Conservation (phyloP, 2,113 vertebrate species). For the Lethenteron reissneri region DNA sequence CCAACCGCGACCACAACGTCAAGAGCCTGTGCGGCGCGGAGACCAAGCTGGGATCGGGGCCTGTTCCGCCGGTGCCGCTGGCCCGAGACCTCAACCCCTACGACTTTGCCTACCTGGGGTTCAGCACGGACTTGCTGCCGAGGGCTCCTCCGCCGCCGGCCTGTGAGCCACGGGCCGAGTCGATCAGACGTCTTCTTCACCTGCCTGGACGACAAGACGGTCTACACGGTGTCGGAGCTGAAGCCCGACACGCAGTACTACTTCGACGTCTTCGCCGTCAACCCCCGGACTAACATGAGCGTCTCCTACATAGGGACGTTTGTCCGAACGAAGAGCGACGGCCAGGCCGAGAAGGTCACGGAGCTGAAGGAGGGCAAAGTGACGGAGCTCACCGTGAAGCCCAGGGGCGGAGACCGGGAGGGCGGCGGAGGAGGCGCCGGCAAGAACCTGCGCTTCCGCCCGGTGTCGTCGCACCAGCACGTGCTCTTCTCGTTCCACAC, state of each 20-base stretch:
- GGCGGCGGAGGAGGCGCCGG: constrained; percentile 10
- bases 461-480: constrained; percentile 73
- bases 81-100: constrained; percentile 87
- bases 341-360: constrained; percentile 46
- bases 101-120: constrained; percentile 84
- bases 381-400: constrained; percentile 62
- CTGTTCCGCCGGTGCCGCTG: constrained; percentile 67
- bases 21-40: constrained; percentile 88
- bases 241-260: constrained; percentile 85
- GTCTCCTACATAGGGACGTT: constrained; percentile 81
- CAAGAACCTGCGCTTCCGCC: constrained; percentile 70
- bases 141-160: constrained; percentile 36
- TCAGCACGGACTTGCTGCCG: constrained; percentile 22
- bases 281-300: constrained; percentile 56
- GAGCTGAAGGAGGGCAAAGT: constrained; percentile 82
- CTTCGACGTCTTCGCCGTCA: constrained; percentile 79
- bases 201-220: constrained; percentile 79
- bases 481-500: constrained; percentile 62
- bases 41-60: constrained; percentile 43
- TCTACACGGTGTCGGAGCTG: constrained; percentile 70
- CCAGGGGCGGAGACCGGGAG: constrained; percentile 27
- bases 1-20: constrained; percentile 93
- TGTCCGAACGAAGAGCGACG: constrained; percentile 75
- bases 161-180: constrained; percentile 24
- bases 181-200: constrained; percentile 47